Evolutionary conservation across 2,113 vertebrate genomes (phyloP).

Genomic region (Tychaedon coryphoeus): DNA sequence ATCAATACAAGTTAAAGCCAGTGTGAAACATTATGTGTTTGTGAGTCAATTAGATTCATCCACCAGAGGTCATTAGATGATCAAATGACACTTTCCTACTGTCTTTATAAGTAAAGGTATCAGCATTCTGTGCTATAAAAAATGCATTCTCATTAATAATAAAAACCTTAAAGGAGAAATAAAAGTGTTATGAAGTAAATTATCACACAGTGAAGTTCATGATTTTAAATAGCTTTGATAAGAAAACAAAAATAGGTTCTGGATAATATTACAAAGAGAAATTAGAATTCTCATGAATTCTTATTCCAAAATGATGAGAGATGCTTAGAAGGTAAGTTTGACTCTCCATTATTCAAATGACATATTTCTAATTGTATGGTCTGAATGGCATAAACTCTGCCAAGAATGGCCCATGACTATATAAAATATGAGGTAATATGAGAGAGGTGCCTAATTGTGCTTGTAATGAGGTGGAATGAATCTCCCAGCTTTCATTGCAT

Average conservation of each 20-base stretch:
- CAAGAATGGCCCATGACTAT: not conserved
- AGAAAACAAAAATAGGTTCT: constrained; percentile 41
- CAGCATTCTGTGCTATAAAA: constrained; percentile 50
- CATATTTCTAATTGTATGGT: not conserved
- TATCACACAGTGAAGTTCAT: not conserved
- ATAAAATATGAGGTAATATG: not conserved
- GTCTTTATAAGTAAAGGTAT: constrained; percentile 59
- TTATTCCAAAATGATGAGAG: not conserved
- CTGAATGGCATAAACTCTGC: not conserved
- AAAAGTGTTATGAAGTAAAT: constrained; percentile 45
- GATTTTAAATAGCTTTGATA: constrained; percentile 48
- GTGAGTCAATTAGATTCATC: constrained; percentile 68
- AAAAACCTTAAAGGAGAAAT: constrained; percentile 65
- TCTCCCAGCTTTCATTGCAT: not conserved
- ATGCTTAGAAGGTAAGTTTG: not conserved
- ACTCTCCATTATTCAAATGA: not conserved
- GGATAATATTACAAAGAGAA: constrained; percentile 8
- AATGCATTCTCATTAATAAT: constrained; percentile 59
- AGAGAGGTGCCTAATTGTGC: not conserved
- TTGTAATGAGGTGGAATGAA: not conserved
- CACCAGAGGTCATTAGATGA: constrained; percentile 74
- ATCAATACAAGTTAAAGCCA: constrained; percentile 16
- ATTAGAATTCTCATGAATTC: not conserved
- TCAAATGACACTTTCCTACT: constrained; percentile 57
- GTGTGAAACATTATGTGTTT: constrained; percentile 42